phyloP scores from a whole-genome alignment of 2,113 vertebrate species.

The Albula glossodonta region DNA sequence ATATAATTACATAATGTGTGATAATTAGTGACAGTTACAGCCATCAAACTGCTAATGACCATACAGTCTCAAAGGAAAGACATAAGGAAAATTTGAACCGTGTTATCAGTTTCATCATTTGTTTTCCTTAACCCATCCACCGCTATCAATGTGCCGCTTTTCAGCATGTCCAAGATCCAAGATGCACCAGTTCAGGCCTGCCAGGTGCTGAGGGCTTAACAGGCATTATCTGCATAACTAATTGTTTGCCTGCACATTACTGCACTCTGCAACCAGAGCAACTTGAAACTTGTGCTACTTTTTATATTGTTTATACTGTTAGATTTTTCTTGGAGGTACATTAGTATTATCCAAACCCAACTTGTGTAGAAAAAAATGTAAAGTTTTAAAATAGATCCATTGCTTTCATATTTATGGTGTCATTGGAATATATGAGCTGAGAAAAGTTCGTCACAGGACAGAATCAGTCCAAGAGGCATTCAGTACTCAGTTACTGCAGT shows the following conservation, averaged over 20 bases:
- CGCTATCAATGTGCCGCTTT: background rate
- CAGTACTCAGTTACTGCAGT: constrained; percentile 36
- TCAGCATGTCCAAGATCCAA: background rate
- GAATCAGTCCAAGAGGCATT: background rate
- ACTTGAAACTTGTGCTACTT: background rate
- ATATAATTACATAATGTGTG: constrained; percentile 37
- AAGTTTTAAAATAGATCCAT: too few species aligned
- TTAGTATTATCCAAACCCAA: background rate
- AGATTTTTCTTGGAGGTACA: background rate
- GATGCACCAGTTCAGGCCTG: background rate
- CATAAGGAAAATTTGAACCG: background rate
- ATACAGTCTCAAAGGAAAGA: background rate
- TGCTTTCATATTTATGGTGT: too few species aligned
- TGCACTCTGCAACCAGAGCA: background rate
- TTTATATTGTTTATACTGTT: background rate
- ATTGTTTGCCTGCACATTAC: background rate
- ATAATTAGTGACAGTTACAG: constrained; percentile 43
- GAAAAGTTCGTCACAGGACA: background rate
- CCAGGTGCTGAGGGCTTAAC: background rate
- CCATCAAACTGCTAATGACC: constrained; percentile 2
- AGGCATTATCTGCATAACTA: background rate
- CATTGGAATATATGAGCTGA: too few species aligned
- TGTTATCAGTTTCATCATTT: background rate
- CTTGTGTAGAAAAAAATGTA: too few species aligned
- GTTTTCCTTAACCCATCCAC: too few species aligned